Evolutionary conservation across 2,888 invertebrate genomes (phyloP).

Genomic region (Chaetogeoica ovagalla): DNA sequence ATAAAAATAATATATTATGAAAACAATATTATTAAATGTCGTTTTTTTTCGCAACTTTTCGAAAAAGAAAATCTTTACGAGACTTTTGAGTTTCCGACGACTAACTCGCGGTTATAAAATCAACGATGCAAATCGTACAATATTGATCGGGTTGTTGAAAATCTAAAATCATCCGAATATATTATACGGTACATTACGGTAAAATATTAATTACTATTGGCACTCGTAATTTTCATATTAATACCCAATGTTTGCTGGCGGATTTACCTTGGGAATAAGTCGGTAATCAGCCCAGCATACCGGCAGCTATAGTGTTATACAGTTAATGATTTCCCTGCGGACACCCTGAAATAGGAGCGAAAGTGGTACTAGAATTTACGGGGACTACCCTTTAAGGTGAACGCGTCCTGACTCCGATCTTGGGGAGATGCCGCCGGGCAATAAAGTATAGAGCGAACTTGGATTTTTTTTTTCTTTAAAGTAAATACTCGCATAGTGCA

Average conservation of each 20-base stretch:
- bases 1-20: too few species aligned
- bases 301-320: neutral
- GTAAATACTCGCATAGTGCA: too few species aligned
- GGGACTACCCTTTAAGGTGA: conserved; percentile 13
- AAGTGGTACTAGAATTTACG: neutral
- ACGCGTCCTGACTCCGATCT: conserved; percentile 4
- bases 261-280: conserved; percentile 27
- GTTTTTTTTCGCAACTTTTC: too few species aligned
- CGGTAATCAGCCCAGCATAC: conserved; percentile 7
- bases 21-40: too few species aligned
- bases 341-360: conserved; percentile 1
- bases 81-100: too few species aligned
- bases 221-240: conserved; percentile 33
- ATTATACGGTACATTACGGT: neutral
- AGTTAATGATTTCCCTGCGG: conserved; percentile 40
- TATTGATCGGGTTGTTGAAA: neutral
- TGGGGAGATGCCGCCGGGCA: neutral
- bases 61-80: too few species aligned
- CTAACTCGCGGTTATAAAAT: neutral
- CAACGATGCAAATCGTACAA: conserved; percentile 13
- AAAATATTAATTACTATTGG: neutral
- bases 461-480: neutral
- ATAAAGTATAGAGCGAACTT: neutral
- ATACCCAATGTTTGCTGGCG: conserved; percentile 5
- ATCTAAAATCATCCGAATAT: neutral